A percentile compares a stretch with the other conserved stretches of the same genome.
Conservation (phyloP, 2,797 vertebrate species). For the Adrianichthys oophorus region DNA sequence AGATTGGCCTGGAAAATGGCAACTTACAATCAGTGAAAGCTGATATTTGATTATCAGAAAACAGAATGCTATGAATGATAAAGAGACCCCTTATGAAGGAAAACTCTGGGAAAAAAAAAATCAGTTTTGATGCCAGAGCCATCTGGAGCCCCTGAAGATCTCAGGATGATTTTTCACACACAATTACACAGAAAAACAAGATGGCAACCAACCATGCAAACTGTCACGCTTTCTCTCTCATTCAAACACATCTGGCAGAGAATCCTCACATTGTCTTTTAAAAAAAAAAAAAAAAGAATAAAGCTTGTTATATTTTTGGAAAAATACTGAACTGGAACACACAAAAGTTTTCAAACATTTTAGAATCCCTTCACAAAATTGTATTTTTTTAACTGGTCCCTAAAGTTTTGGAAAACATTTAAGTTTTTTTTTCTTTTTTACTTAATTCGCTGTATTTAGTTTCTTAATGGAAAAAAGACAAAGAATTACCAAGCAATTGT, state of each 20-base stretch:
- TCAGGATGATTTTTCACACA: conserved; percentile 69
- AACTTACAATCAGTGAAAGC: conserved; percentile 25
- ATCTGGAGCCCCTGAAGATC: conserved; percentile 44
- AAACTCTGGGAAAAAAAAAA: conserved; percentile 30
- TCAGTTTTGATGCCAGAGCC: conserved; percentile 42
- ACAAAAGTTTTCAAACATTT: too few species aligned
- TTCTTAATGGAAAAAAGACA: too few species aligned
- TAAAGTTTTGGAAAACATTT: too few species aligned
- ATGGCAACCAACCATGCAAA: conserved; percentile 59
- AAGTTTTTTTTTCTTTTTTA: too few species aligned
- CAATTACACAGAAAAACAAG: conserved; percentile 65
- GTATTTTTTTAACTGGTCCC: too few species aligned
- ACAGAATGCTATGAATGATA: conserved; percentile 45
- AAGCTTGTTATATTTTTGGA: too few species aligned
- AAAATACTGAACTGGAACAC: too few species aligned
- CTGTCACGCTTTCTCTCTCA: conserved; percentile 53
- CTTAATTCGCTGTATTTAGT: too few species aligned
- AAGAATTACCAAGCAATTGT: too few species aligned
- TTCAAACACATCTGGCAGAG: conserved; percentile 38
- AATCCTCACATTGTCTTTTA: not conserved
- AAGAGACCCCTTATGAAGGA: conserved; percentile 38
- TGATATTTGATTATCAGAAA: conserved; percentile 46
- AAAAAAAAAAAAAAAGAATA: too few species aligned
- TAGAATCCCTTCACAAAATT: too few species aligned
- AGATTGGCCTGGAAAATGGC: conserved; percentile 21